phyloP scores from a whole-genome alignment of 2,113 vertebrate genomes.

The Austrofundulus limnaeus region DNA sequence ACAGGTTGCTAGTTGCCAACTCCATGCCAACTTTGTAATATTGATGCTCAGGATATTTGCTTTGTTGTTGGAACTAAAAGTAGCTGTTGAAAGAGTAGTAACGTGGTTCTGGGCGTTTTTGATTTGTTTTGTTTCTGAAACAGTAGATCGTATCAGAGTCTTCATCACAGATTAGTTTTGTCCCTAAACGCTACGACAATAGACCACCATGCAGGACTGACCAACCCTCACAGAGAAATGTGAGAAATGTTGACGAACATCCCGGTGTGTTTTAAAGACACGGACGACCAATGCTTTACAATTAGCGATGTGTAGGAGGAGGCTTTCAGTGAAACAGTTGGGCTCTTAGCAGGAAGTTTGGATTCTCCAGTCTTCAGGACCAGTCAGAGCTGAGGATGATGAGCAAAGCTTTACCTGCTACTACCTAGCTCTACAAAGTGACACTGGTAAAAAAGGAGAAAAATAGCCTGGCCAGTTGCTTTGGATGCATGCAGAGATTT shows the following conservation, averaged over 20 bases:
- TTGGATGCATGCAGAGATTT: background rate
- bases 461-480: slow-evolving; percentile 17
- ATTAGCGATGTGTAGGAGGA: slow-evolving; percentile 30
- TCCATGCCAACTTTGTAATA: slow-evolving; percentile 16
- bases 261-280: slow-evolving; percentile 25
- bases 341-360: slow-evolving; percentile 20
- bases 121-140: slow-evolving; percentile 21
- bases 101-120: background rate
- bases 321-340: slow-evolving; percentile 13
- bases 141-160: slow-evolving; percentile 25
- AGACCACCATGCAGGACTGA: slow-evolving; percentile 33
- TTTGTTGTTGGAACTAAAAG: slow-evolving; percentile 20
- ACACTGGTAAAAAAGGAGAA: slow-evolving; percentile 22
- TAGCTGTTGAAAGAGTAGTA: background rate
- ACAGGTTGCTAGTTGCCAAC: slow-evolving; percentile 22
- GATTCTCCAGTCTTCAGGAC: slow-evolving; percentile 7
- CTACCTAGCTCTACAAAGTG: slow-evolving; percentile 20
- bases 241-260: slow-evolving; percentile 38
- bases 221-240: slow-evolving; percentile 28
- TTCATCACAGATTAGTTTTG: slow-evolving; percentile 18
- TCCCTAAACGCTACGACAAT: slow-evolving; percentile 29
- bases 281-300: slow-evolving; percentile 46
- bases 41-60: slow-evolving; percentile 18
- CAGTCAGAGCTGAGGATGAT: slow-evolving; percentile 9
- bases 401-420: slow-evolving; percentile 4